phyloP scores from a whole-genome alignment of 2,797 vertebrate species.

The Coilia nasus region DNA sequence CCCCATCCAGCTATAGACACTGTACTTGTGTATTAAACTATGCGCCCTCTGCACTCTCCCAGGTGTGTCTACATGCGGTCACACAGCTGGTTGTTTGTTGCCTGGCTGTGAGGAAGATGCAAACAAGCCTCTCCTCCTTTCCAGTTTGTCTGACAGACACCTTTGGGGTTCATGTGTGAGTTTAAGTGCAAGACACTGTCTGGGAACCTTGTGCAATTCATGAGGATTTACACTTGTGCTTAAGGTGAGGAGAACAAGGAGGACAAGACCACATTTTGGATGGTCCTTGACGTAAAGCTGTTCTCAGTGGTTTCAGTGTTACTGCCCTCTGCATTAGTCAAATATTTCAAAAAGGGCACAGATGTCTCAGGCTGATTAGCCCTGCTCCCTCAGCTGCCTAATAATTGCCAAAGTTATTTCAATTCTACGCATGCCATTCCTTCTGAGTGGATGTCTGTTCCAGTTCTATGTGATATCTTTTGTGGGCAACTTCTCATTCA shows the following conservation, averaged over 20 bases:
- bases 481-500: background rate
- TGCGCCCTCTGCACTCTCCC: slow-evolving; percentile 11
- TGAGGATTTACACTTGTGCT: background rate
- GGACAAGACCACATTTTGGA: background rate
- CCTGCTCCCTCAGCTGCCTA: background rate
- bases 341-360: background rate
- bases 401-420: slow-evolving; percentile 30
- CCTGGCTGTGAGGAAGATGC: background rate
- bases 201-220: background rate
- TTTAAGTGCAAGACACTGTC: background rate
- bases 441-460: background rate
- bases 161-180: background rate
- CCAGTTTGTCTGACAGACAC: background rate
- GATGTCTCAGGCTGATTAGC: background rate
- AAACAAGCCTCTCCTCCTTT: background rate
- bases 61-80: slow-evolving; percentile 30
- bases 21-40: slow-evolving; percentile 13
- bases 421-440: background rate
- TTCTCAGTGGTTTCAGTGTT: background rate
- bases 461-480: background rate
- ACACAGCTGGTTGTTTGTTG: background rate
- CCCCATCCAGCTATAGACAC: slow-evolving; percentile 10
- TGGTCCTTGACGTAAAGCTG: background rate
- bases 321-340: background rate
- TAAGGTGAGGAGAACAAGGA: background rate